Percentiles rank a stretch among this genome's conserved stretches.
These are phyloP conservation scores for Microplitis demolitor DNA, from an alignment of 1,140 invertebrate species.

Conservation along the genomic window DNA sequence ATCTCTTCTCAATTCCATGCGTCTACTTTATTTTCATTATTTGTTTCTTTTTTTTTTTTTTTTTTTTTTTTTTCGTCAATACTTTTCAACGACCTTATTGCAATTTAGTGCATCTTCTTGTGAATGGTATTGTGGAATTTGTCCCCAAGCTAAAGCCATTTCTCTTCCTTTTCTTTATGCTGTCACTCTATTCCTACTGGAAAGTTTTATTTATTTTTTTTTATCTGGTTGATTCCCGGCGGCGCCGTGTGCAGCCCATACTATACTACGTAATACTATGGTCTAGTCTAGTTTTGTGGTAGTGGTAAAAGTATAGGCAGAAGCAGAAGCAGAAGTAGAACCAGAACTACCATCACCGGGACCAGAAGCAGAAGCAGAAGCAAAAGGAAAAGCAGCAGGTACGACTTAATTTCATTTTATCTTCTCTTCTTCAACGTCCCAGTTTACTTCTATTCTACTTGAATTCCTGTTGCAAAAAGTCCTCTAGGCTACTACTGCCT, in stretches of 20 bases:
- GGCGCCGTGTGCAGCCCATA: slow-evolving; percentile 9
- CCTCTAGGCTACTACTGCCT: not conserved
- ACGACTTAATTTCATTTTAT: slow-evolving; percentile 29
- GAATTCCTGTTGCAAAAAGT: not conserved
- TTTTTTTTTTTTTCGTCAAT: not conserved
- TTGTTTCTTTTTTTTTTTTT: not conserved
- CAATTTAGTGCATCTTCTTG: slow-evolving; percentile 1
- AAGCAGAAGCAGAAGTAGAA: too few relatives aligned
- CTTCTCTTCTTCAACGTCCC: not conserved
- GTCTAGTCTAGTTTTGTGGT: too few relatives aligned
- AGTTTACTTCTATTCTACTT: not conserved
- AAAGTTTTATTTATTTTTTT: not conserved
- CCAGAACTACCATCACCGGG: too few relatives aligned
- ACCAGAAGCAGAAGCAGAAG: too few relatives aligned
- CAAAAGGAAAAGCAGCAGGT: not conserved
- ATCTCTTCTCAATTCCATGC: not conserved
- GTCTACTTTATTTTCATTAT: not conserved
- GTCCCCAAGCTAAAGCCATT: slow-evolving; percentile 19
- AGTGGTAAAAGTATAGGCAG: too few relatives aligned
- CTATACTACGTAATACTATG: not conserved
- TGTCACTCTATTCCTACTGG: not conserved
- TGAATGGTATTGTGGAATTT: slow-evolving; percentile 18
- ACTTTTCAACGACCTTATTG: slow-evolving; percentile 24
- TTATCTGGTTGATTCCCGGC: slow-evolving; percentile 6
- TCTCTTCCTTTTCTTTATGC: slow-evolving; percentile 10